Evolutionary conservation across 2,888 invertebrate genomes (phyloP).

Genomic region (Ectemnius cavifrons): DNA sequence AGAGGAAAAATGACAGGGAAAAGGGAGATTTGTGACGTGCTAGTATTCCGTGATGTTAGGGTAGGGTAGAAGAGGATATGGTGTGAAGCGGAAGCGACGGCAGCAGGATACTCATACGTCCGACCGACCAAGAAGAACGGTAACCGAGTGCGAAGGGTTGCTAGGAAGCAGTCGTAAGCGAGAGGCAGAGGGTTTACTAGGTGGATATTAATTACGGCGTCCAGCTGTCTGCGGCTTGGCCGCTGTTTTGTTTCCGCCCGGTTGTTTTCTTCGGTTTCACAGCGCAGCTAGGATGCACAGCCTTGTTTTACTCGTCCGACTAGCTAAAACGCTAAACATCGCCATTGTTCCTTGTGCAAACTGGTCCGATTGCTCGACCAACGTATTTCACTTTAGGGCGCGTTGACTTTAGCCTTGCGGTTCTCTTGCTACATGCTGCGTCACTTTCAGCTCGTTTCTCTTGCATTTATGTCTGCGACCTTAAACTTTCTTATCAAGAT

Average conservation of each 20-base stretch:
- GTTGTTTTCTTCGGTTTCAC: constrained; percentile 56
- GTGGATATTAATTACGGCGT: constrained; percentile 71
- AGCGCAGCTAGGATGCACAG: constrained; percentile 20
- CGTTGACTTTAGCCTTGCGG: not conserved
- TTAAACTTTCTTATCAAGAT: too few relatives aligned
- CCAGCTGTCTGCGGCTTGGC: constrained; percentile 49
- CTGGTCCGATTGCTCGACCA: constrained; percentile 23
- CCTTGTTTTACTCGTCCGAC: constrained; percentile 32
- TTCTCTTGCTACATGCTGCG: not conserved
- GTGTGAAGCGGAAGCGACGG: constrained; percentile 6
- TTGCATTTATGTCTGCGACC: not conserved
- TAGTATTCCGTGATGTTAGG: constrained; percentile 13
- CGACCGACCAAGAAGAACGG: constrained; percentile 11
- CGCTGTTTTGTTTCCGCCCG: constrained; percentile 59
- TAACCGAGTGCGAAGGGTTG: constrained; percentile 47
- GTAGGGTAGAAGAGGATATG: not conserved
- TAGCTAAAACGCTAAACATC: constrained; percentile 41
- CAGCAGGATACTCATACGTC: constrained; percentile 9
- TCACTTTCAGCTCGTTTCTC: not conserved
- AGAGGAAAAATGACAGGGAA: constrained; percentile 41
- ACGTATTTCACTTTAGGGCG: constrained; percentile 28
- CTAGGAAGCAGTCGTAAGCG: constrained; percentile 25
- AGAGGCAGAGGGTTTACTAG: constrained; percentile 59
- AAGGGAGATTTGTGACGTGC: constrained; percentile 12
- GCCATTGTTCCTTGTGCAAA: constrained; percentile 35